Percentiles rank a stretch among this genome's conserved stretches.
These are phyloP conservation scores for Pandion haliaetus DNA, from an alignment of 2,113 vertebrate species.

Conservation along the genomic window DNA sequence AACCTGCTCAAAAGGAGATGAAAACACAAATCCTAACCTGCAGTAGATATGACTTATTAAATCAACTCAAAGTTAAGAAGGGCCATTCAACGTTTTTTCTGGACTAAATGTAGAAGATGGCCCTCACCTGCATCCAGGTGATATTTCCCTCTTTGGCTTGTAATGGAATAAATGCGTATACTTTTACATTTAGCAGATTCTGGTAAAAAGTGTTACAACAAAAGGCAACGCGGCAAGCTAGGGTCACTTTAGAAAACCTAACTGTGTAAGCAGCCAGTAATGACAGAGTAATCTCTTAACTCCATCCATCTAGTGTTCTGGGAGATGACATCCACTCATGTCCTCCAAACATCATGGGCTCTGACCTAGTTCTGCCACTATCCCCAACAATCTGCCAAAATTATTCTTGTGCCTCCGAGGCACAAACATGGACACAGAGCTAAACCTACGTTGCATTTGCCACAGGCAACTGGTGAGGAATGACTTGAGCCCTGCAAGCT, in stretches of 20 bases:
- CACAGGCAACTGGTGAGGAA: not conserved
- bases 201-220: not conserved
- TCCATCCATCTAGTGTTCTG: not conserved
- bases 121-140: not conserved
- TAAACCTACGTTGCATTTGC: not conserved
- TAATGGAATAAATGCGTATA: not conserved
- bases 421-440: not conserved
- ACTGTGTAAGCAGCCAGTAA: not conserved
- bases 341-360: not conserved
- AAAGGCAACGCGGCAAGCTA: not conserved
- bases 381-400: not conserved
- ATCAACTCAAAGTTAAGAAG: not conserved
- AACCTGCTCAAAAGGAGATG: not conserved
- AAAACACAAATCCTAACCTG: not conserved
- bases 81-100: not conserved
- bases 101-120: not conserved
- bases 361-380: not conserved
- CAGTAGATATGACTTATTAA: not conserved
- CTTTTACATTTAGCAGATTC: not conserved
- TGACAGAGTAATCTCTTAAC: not conserved
- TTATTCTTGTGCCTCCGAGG: not conserved
- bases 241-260: not conserved
- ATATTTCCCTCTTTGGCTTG: not conserved
- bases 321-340: not conserved
- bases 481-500: not conserved